Percentiles rank a stretch among this genome's conserved stretches.
These are phyloP conservation scores for Labeo catla DNA, from an alignment of 2,113 vertebrate genomes.

Conservation along the genomic window DNA sequence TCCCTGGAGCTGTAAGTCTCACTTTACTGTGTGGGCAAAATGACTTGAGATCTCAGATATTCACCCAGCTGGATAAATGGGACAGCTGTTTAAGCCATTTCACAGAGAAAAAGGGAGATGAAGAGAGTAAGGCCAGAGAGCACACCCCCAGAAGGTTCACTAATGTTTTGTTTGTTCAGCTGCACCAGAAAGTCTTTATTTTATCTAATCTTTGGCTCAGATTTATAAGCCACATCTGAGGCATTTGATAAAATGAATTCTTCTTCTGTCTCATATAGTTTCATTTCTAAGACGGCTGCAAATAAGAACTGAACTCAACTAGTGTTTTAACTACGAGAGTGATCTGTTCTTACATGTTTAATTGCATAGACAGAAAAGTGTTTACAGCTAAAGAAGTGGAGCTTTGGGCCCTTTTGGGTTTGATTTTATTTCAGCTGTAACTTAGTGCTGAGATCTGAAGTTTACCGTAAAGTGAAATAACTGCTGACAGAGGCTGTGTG, in stretches of 20 bases:
- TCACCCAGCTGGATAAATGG: constrained; percentile 52
- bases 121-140: constrained; percentile 20
- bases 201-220: constrained; percentile 26
- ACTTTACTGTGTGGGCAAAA: constrained; percentile 43
- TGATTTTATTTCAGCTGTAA: not conserved
- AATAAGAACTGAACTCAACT: not conserved
- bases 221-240: constrained; percentile 6
- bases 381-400: not conserved
- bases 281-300: not conserved
- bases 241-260: not conserved
- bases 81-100: constrained; percentile 59
- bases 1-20: constrained; percentile 20
- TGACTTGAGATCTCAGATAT: constrained; percentile 54
- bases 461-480: not conserved
- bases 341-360: constrained; percentile 15
- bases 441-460: not conserved
- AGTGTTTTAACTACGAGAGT: not conserved
- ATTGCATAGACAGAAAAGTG: not conserved
- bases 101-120: constrained; percentile 9
- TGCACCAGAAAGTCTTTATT: constrained; percentile 36
- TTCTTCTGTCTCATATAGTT: not conserved
- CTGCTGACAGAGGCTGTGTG: not conserved
- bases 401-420: not conserved
- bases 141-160: not conserved
- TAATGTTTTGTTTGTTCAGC: constrained; percentile 40